phyloP scores from a whole-genome alignment of 2,888 invertebrate genomes.

The Trachelus stipa region DNA sequence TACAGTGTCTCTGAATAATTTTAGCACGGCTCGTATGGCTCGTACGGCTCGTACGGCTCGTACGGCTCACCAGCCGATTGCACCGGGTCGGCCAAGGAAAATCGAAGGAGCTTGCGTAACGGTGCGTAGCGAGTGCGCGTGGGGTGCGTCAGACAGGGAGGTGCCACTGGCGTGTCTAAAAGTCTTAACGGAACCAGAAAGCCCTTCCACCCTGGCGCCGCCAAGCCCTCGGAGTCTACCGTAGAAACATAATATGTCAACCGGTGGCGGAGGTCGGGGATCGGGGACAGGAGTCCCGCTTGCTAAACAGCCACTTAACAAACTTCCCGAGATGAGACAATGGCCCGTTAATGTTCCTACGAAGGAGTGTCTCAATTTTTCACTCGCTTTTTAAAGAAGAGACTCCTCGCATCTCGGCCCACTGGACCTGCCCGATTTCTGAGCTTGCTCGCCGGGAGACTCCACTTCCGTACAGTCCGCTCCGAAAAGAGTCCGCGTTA shows the following conservation, averaged over 20 bases:
- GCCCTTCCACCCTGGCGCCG: conserved; percentile 22
- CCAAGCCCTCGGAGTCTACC: conserved; percentile 17
- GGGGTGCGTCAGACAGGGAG: conserved; percentile 15
- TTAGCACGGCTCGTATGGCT: not conserved
- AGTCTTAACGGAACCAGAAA: conserved; percentile 11
- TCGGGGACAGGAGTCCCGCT: not conserved
- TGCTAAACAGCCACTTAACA: conserved; percentile 27
- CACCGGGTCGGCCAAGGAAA: not conserved
- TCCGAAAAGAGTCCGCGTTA: too few species aligned
- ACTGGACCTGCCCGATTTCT: too few species aligned
- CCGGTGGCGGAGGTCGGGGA: conserved; percentile 14
- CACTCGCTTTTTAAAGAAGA: not conserved
- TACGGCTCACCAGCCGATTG: not conserved
- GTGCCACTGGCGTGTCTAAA: conserved; percentile 16
- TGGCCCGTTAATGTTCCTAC: conserved; percentile 19
- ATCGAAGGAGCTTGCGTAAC: conserved; percentile 9
- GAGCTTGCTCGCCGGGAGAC: too few species aligned
- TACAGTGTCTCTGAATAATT: too few species aligned
- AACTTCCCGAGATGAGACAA: conserved; percentile 25
- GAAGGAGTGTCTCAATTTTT: conserved; percentile 23
- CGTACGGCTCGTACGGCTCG: too few species aligned
- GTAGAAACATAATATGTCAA: conserved; percentile 20
- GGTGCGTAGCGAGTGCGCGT: not conserved
- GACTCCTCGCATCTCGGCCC: not conserved
- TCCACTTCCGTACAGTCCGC: too few species aligned